Evolutionary conservation across 2,888 invertebrate species (phyloP), one percentile per base, ranked within the genome.

Genomic region (Hoplodrina ambigua): DNA sequence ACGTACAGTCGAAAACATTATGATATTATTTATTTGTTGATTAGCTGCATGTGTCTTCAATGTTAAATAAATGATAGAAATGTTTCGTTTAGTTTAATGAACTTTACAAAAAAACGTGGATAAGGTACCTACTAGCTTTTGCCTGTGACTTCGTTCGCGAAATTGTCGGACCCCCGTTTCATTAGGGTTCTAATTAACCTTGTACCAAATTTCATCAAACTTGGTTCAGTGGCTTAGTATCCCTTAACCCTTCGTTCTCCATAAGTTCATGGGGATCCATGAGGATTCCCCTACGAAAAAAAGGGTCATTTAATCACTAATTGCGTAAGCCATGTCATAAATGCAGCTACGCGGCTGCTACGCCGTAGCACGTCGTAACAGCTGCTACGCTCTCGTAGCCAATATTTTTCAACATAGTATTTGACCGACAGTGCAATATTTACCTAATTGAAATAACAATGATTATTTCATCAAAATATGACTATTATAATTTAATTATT

Each of bases 1-100:
- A 73, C 59, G 74, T 73, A 78, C 65, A 73, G 6, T 53, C 41
- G 15, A 1, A n/a, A 11, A 56, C 55, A 56, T 41, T 50, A 50
- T 53, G n/a, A 56, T 60, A 37, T 65, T 50, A 79, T 73, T 65
- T 74, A 25, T 61, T 61, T 49, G 8, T 50, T 74, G 49, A 75
- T 74, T 50, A 79, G n/a, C 2, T 33, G 76, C 49, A 69, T 41
- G 33, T 46, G 37, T 73, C n/a, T 56, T 1, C 17, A 46, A 25
- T 55, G 50, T 69, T 20, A 3, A 54, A 54, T 10, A 57, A 68
- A 69, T 50, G 1, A 49, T 0, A n/a, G 8, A 6, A 4, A 49
- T n/a, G 44, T 55, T 55, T 25, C 17, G 7, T 50, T 3, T 1
- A 41, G 37, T 20, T 50, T 4, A 4, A 2, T 30, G 50, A 68